A percentile compares a stretch with the other conserved stretches of the same genome.
Conservation (phyloP, 2,888 invertebrate species). For the Apamea anceps region DNA sequence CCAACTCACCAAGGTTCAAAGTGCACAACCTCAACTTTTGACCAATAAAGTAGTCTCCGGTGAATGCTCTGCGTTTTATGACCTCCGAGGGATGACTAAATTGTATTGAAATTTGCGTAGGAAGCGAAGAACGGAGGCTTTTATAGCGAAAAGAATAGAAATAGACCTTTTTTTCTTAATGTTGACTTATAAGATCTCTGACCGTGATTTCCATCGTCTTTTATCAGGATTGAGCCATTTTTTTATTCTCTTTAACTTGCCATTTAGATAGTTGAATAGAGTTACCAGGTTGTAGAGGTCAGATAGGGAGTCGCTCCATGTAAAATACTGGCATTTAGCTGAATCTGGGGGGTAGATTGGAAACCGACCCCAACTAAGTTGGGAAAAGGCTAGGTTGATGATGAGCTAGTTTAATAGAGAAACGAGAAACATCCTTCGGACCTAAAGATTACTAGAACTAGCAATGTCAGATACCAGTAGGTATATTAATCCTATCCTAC, state of each 20-base stretch:
- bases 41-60: constrained; percentile 36
- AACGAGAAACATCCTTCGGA: neutral
- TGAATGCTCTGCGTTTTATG: constrained; percentile 27
- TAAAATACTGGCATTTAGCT: neutral
- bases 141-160: constrained; percentile 20
- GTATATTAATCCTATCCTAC: neutral
- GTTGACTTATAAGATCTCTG: constrained; percentile 8
- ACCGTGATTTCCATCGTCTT: neutral
- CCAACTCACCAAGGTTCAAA: constrained; percentile 16
- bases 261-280: neutral
- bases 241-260: neutral
- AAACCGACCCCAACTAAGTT: neutral
- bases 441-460: neutral
- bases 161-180: constrained; percentile 4
- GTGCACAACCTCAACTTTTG: constrained; percentile 15
- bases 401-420: neutral
- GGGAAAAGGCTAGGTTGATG: neutral
- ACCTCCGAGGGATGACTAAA: constrained; percentile 19
- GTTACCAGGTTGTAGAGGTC: neutral
- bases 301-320: neutral
- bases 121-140: constrained; percentile 12
- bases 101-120: constrained; percentile 39
- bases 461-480: neutral
- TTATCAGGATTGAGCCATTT: neutral
- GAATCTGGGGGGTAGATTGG: neutral